A percentile compares a stretch with the other conserved stretches of the same genome.
phyloP scores from a whole-genome alignment of 2,797 vertebrate genomes.

The Parambassis ranga region DNA sequence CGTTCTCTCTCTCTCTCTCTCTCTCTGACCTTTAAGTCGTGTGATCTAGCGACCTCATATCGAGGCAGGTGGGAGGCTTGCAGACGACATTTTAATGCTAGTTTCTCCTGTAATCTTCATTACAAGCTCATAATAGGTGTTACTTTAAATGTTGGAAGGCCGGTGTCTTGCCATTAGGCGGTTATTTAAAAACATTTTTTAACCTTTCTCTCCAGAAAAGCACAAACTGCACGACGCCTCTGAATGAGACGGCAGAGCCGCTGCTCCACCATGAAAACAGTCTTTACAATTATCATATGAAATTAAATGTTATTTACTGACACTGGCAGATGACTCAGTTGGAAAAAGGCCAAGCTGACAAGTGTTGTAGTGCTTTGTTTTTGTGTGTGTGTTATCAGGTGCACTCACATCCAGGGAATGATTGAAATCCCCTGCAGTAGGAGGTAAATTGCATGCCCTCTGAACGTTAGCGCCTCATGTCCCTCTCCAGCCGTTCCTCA shows the following conservation, averaged over 20 bases:
- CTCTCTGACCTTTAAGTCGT: slow-evolving; percentile 65
- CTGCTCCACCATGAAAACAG: too few relatives aligned
- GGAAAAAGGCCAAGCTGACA: background rate
- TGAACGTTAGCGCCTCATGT: background rate
- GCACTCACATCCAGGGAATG: background rate
- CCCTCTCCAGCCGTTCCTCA: background rate
- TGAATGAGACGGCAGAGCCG: background rate
- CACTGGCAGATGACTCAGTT: slow-evolving; percentile 11
- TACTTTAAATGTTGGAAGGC: slow-evolving; percentile 11
- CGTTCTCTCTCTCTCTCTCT: background rate
- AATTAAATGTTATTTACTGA: slow-evolving; percentile 30
- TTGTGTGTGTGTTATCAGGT: background rate
- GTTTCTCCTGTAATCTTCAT: slow-evolving; percentile 28
- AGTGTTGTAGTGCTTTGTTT: slow-evolving; percentile 3
- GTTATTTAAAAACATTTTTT: slow-evolving; percentile 15
- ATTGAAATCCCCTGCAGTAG: background rate
- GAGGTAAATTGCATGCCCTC: background rate
- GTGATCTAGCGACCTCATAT: slow-evolving; percentile 31
- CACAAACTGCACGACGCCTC: background rate
- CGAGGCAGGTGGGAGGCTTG: slow-evolving; percentile 24
- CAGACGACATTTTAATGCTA: slow-evolving; percentile 27
- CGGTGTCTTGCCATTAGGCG: slow-evolving; percentile 7
- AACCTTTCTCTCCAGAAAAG: slow-evolving; percentile 1
- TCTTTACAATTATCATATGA: slow-evolving; percentile 10
- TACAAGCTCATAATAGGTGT: slow-evolving; percentile 15